Evolutionary conservation across 2,797 vertebrate genomes (phyloP), one percentile per base, ranked within the genome.

Genomic region (Harpagifer antarcticus): DNA sequence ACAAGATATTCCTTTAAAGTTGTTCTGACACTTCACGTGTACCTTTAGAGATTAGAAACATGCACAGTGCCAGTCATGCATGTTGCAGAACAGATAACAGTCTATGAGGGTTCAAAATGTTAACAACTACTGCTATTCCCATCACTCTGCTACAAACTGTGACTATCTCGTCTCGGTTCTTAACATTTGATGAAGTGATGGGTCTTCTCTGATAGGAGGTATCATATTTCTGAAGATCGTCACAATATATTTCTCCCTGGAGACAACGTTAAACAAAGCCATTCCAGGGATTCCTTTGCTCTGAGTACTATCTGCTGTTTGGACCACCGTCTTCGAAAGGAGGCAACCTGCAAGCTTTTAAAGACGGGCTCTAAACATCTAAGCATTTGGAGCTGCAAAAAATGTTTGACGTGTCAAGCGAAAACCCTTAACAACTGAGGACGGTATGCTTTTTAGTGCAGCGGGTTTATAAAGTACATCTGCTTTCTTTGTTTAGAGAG

Each of bases 401-500:
- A 84, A 85, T 80, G 65, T 78, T 77, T 76, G 77, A 87, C 56
- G 70, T 84, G 87, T 85, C 68, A 48, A 77, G 78, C 47, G 17
- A 76, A 79, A 83, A 67, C 43, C 56, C 68, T 84, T 83, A 87
- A 91, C 72, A 85, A 79, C 73, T 71, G 58, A 60, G 90, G 72
- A 86, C 66, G 58, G 89, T 81, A 79, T 91, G 87, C 91, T 92
- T 93, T 91, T 91, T 83, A 78, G 83, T 84, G 84, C 56, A 37
- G 64, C 16, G 78, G 87, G 78, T 88, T 92, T 91, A 89, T 84
- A 86, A 90, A 92, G 88, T 93, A 92, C 94, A 94, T 95, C 93
- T 94, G 94, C 92, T 94, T 90, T 93, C 85, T 91, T 93, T 93
- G 92, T 94, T 93, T 91, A 83, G 85, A 92, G 74, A 85, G 87